Evolutionary conservation across 1,140 invertebrate species (phyloP), one percentile per base, ranked within the genome.

Genomic region (Drosophila repleta): DNA sequence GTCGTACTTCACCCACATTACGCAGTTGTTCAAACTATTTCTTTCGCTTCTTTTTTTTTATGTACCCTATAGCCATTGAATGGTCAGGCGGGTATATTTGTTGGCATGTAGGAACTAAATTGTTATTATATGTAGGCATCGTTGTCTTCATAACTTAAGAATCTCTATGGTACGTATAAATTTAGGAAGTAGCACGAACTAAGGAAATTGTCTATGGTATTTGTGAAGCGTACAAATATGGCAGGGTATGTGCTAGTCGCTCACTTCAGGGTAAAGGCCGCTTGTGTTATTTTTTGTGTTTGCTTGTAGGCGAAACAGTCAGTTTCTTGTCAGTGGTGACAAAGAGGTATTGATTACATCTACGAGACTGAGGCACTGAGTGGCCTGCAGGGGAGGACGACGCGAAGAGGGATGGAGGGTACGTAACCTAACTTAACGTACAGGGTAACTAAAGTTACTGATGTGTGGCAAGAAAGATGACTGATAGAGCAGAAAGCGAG

Each of bases 291-390:
- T 60, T 32, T 4, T 21, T 20, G 43, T 55, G 52, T 32, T 41
- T 45, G 58, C 56, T 71, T 74, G 70, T 78, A 68, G 60, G 72
- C 68, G 60, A 73, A 73, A 61, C 63, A 68, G 64, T 51, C 43
- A 49, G 20, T 69, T 43, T 62, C 70, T 75, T 58, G 43, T 65
- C 73, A 66, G 53, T 68, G 56, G 51, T 24, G 24, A 18, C 26
- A 56, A 56, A 37, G 58, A 74, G 73, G 73, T 84, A 85, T 84
- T 65, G 81, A 84, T 84, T 84, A 67, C 80, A 80, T 51, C 49
- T 57, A 61, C 58, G 62, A 65, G 58, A 57, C 60, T 60, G 57
- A 53, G 69, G 61, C 65, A 71, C 66, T 61, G 73, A 75, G 67
- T 49, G 57, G 58, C 37, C 37, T 37, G 26, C 20, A 48, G 20